These are phyloP conservation scores for Asarcornis scutulata DNA, from an alignment of 2,113 vertebrate genomes.

Conservation along the genomic window DNA sequence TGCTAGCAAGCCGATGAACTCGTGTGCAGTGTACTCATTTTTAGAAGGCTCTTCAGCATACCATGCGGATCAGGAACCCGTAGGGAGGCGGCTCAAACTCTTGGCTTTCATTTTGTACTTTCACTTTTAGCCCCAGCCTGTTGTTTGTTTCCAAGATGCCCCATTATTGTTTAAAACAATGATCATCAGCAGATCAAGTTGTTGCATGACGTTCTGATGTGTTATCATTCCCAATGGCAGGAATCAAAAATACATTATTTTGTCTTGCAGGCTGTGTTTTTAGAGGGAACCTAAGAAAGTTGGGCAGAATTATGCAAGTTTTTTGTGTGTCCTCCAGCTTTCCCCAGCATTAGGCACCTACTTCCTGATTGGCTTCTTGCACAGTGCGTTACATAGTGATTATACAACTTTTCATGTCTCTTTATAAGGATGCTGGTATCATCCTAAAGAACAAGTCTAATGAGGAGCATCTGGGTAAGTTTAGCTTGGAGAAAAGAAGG, in stretches of 20 bases:
- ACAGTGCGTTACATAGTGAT: accelerated
- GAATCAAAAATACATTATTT: background rate
- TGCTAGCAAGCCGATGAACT: background rate
- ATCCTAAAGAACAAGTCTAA: no score
- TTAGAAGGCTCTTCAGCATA: background rate
- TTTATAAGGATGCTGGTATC: background rate
- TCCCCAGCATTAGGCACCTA: background rate
- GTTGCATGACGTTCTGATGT: background rate
- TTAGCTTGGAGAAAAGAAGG: no score
- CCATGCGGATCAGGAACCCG: background rate
- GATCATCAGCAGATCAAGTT: background rate
- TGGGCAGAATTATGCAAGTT: background rate
- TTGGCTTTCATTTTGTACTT: background rate
- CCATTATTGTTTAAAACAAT: background rate
- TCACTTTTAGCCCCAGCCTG: background rate
- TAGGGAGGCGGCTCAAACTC: background rate
- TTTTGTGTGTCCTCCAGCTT: background rate
- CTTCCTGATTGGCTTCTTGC: background rate
- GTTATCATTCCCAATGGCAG: background rate
- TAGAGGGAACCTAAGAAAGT: background rate
- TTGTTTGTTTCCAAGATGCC: background rate
- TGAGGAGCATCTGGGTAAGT: no score
- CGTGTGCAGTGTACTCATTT: background rate
- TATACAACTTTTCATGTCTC: background rate
- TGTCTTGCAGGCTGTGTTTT: background rate